Evolutionary conservation across 2,113 vertebrate species (phyloP), one percentile per base, ranked within the genome.

Genomic region (Podarcis raffonei): DNA sequence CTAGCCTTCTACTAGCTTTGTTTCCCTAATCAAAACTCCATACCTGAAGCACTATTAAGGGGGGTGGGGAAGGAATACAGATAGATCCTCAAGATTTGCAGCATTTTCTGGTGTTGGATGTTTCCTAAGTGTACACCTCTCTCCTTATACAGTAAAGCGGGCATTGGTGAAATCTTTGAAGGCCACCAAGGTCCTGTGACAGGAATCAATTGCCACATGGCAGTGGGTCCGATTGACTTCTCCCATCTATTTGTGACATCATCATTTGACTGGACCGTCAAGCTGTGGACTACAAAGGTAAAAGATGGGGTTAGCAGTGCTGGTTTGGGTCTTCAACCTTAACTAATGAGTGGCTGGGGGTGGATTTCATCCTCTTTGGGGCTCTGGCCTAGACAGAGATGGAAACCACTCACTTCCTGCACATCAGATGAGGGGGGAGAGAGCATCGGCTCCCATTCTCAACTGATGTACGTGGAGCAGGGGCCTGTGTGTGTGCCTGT

Each of bases 211-310:
- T 99, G 99, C 92, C 99, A 99, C 96, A 97, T 98, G 94, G 99
- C 99, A 1, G 98, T 99, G 93, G 99, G 99, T 59, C 97, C 98
- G 0, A 96, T 99, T 1, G 99, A 99, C 95, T 99, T 99, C 89
- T 99, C 98, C 66, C 99, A 99, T 96, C 98, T 99, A 83, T 99
- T 99, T 92, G 97, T 98, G 93, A 99, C 99, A 1, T 99, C 99
- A 0, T 99, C 99, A 4, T 99, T 99, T 89, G 99, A 99, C 97
- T 99, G 99, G 98, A 99, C 99, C 15, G 97, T 99, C 94, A 99
- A 99, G 93, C 94, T 99, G 87, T 99, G 99, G 98, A 99, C 98
- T 92, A 99, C 99, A 78, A 99, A 99, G 98, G 99, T 99, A 96
- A 93, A 96, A 62, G 1, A 3, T 42, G n/a, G n/a, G 32, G 30